Percentiles rank a stretch among this genome's conserved stretches.
Conservation (phyloP, 2,797 vertebrate species). For the Siniperca scherzeri region DNA sequence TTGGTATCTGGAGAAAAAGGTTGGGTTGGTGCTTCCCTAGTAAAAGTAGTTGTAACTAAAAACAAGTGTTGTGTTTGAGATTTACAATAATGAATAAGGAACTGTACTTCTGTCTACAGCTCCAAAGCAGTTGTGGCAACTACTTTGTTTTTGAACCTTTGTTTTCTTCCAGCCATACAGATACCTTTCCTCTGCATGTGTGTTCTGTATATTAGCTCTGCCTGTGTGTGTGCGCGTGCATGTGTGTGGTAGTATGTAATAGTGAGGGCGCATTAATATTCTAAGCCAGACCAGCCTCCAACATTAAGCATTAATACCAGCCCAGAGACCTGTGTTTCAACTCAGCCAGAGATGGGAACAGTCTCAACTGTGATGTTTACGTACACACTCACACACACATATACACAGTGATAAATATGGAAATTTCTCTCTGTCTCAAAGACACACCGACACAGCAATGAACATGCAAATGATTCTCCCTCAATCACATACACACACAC, state of each 20-base stretch:
- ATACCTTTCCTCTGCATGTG: neutral
- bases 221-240: conserved; percentile 1
- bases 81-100: neutral
- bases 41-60: neutral
- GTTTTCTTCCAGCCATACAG: neutral
- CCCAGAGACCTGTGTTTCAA: conserved; percentile 72
- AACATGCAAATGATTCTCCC: conserved; percentile 64
- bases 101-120: neutral
- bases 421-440: conserved; percentile 58
- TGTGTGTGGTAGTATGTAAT: conserved; percentile 3
- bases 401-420: conserved; percentile 67
- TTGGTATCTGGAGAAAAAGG: neutral
- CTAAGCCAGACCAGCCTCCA: conserved; percentile 56
- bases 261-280: conserved; percentile 61
- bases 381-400: conserved; percentile 32
- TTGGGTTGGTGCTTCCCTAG: neutral
- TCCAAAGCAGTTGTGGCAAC: neutral
- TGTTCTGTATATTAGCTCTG: neutral
- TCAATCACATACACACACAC: conserved; percentile 5
- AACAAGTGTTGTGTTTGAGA: too few species aligned
- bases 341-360: conserved; percentile 52
- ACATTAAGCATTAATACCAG: conserved; percentile 73
- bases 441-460: conserved; percentile 44
- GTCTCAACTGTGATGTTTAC: conserved; percentile 62
- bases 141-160: neutral